Evolutionary conservation across 2,888 invertebrate species (phyloP), one percentile per base, ranked within the genome.

Genomic region (Spisula solida): DNA sequence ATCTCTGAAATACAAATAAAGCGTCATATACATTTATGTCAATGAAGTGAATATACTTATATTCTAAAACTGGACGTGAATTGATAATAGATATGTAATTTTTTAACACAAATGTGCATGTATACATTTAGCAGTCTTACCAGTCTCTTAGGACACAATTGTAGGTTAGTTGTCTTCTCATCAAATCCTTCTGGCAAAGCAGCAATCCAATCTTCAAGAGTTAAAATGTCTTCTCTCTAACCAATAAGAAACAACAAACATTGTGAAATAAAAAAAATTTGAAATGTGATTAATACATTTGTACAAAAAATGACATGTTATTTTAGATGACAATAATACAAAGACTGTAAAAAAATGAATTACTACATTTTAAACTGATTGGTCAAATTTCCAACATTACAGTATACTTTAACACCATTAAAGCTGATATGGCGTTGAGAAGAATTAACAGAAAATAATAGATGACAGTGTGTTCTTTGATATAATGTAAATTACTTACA

Each of bases 51-150:
- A n/a, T n/a, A n/a, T n/a, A n/a, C n/a, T n/a, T n/a, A n/a, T n/a
- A n/a, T n/a, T n/a, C n/a, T n/a, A n/a, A n/a, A n/a, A n/a, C n/a
- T n/a, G n/a, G n/a, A n/a, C n/a, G n/a, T n/a, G n/a, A n/a, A n/a
- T n/a, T n/a, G n/a, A n/a, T n/a, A n/a, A n/a, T n/a, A n/a, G n/a
- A n/a, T n/a, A n/a, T n/a, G n/a, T n/a, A n/a, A n/a, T n/a, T n/a
- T n/a, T n/a, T n/a, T n/a, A n/a, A n/a, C n/a, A n/a, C n/a, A n/a
- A n/a, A n/a, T n/a, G n/a, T n/a, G n/a, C n/a, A n/a, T n/a, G n/a
- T n/a, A n/a, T n/a, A n/a, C n/a, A n/a, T n/a, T n/a, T n/a, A 86
- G 14, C 20, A 34, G 34, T 34, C 41, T 16, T 79, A 79, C 78
- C 29, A 79, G 29, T 20, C 20, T 29, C 34, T 79, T 79, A 2